Evolutionary conservation across 2,113 vertebrate genomes (phyloP), one percentile per base, ranked within the genome.

Genomic region (Ammodytes marinus): DNA sequence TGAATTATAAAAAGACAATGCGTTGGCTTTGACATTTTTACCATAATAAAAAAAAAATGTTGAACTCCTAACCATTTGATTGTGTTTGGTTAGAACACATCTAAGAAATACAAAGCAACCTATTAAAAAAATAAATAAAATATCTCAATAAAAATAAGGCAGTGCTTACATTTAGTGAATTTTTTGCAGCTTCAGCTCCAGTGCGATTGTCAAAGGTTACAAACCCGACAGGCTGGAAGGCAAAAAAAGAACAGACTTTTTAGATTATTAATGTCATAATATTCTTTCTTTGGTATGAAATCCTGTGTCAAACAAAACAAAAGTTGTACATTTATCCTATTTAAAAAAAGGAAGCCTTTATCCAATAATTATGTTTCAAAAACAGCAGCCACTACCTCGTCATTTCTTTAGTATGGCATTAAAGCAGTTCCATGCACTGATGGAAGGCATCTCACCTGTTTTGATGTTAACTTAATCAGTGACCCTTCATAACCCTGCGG

Each of bases 381-480:
- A 14, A 45, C 1, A 60, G 39, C 11, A 3, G 40, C 17, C 7
- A n/a, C 7, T 47, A 39, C 42, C 14, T 27, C 19, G 11, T 8
- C 45, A 45, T 8, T 0, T 54, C 46, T 67, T 66, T 46, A 37
- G 39, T 57, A 53, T 64, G 54, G 59, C 40, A 78, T 79, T 83
- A 68, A 64, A 81, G 42, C 43, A 19, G 39, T 7, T 78, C 13
- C 54, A 35, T 27, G 8, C 35, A 68, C 63, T 59, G 59, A 87
- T 46, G 42, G 73, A 83, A 66, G 85, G 66, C 43, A n/a, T 65
- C 95, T 95, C 90, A 99, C 98, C 98, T 99, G 98, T 96, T 98
- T 98, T 79, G 98, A 99, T 47, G 97, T 99, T 94, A 99, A 96
- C 93, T 99, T 99, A 96, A 99, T 99, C 94, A 99, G 95, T 91